Conservation (phyloP, 2,113 vertebrate species). For the Misgurnus mizolepis region DNA sequence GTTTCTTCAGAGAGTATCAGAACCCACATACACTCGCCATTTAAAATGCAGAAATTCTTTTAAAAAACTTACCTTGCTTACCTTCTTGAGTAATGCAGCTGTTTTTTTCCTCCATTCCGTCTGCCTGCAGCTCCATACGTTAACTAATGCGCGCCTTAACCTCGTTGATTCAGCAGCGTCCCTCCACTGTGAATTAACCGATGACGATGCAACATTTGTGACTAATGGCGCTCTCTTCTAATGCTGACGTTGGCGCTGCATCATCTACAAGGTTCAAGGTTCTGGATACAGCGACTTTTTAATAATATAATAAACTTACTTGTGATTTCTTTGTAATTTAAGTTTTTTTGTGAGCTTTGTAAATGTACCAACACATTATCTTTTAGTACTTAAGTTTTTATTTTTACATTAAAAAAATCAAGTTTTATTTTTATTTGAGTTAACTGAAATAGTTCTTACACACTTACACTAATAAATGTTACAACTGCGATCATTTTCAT, state of each 20-base stretch:
- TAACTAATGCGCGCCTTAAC: constrained; percentile 1
- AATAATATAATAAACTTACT: not conserved
- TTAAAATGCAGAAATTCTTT: not conserved
- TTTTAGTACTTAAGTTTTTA: constrained; percentile 16
- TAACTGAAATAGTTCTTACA: constrained; percentile 3
- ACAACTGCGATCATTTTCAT: constrained; percentile 12
- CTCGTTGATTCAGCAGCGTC: not conserved
- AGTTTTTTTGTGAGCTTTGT: not conserved
- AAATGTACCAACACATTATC: constrained; percentile 2
- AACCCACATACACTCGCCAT: not conserved
- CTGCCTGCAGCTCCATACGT: constrained; percentile 2
- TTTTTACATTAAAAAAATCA: not conserved
- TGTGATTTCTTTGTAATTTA: constrained; percentile 5
- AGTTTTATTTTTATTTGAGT: constrained; percentile 22
- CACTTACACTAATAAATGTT: not conserved
- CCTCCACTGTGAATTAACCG: constrained; percentile 8
- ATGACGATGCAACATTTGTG: constrained; percentile 15
- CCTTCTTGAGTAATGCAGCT: not conserved
- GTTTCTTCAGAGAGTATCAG: constrained; percentile 9
- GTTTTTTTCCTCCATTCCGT: not conserved
- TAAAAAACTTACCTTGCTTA: not conserved
- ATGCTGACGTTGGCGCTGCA: constrained; percentile 14
- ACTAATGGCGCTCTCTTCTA: constrained; percentile 4
- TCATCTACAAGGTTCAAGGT: constrained; percentile 13
- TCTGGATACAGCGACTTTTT: constrained; percentile 10